phyloP scores from a whole-genome alignment of 2,888 invertebrate genomes.

The Epirrita christyi region DNA sequence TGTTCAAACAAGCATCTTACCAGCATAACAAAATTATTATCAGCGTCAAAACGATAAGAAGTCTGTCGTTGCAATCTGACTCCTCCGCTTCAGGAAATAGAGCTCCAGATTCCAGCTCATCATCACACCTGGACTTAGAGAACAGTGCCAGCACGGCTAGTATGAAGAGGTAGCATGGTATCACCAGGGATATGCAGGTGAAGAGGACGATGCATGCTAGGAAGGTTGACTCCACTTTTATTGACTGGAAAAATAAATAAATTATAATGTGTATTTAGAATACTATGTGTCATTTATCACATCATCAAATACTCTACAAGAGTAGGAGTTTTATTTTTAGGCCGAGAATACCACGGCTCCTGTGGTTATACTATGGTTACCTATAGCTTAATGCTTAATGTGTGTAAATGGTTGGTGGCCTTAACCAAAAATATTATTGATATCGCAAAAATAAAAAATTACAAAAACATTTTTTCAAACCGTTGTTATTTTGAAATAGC shows the following conservation, averaged over 20 bases:
- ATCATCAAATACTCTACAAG: no score
- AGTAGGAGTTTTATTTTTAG: no score
- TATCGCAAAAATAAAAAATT: no score
- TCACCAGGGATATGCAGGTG: conserved; percentile 86
- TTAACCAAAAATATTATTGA: no score
- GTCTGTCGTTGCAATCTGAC: conserved; percentile 70
- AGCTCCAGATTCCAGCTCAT: conserved; percentile 72
- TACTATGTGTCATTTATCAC: no score
- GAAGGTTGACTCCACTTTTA: conserved; percentile 89
- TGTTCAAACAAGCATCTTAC: conserved; percentile 53
- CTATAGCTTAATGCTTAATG: no score
- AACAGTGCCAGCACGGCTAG: conserved; percentile 83
- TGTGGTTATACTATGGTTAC: no score
- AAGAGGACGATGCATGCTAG: conserved; percentile 86
- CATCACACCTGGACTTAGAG: conserved; percentile 64
- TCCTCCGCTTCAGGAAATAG: conserved; percentile 68
- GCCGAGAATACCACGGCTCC: no score
- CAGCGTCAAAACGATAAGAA: conserved; percentile 65
- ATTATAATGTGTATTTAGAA: background rate
- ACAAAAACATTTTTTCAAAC: background rate
- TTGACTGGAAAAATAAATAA: conserved; percentile 77
- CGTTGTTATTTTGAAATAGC: background rate
- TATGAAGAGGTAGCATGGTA: conserved; percentile 83
- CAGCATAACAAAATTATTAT: conserved; percentile 73
- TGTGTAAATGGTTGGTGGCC: no score